Base-by-base conservation (phyloP, 1,140 invertebrate species). In the Calliphora vicina region DNA sequence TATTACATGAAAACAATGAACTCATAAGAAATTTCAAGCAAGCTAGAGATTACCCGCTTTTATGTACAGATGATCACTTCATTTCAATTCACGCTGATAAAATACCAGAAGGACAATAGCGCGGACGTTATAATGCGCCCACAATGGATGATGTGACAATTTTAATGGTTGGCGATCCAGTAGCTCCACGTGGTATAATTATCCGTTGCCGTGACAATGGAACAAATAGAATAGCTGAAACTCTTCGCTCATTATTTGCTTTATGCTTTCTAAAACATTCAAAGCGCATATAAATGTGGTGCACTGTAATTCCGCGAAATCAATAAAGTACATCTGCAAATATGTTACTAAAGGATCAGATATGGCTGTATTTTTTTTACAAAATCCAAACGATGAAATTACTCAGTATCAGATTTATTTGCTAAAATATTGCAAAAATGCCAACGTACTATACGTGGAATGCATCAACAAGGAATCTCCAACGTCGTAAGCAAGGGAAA, bases 81-180 rank as follows among this genome's bases (percentile, higher is more conserved):
- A 45, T 45, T 45, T 2, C 4, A 45, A 45, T 45, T 45, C 43
- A 83, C 83, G 87, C 90, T 23, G 88, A 91, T 86, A 88, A 88
- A 88, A 87, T 80, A 83, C 91, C 90, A 67, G 45, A 67, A 50
- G 86, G 87, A 27, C 83, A 91, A 87, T 92, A 93, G 83, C 84
- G 81, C 82, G 82, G 91, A 82, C 81, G 86, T 17, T 92, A 89
- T 83, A 93, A 93, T 86, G 89, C 87, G 81, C 89, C 90, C 76
- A 87, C 84, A 23, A 83, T 87, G 72, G 84, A 91, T 84, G 88
- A 91, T 87, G 90, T 92, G 27, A 89, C 88, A 43, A 84, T 88
- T 72, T 83, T 92, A 10, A 87, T 92, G 20, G 88, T 89, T 35
- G 89, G 90, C 9, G 86, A 84, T 80, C 72, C 13, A 81, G 81